Evolutionary conservation across 2,797 vertebrate genomes (phyloP), one percentile per base, ranked within the genome.

Genomic region (Hippocampus kuda): DNA sequence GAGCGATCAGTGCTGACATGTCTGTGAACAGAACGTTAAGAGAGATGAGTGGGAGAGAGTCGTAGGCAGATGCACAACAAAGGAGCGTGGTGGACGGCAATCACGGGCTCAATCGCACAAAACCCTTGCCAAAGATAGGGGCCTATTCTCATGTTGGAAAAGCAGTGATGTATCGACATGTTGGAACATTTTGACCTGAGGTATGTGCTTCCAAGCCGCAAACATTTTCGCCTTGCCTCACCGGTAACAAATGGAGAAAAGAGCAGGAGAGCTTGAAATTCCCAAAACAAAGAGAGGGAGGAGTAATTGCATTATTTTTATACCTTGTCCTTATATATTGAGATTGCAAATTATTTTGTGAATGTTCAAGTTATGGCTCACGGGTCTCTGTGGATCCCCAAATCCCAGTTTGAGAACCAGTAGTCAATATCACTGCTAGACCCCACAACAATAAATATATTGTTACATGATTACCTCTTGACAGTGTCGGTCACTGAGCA

Each of bases 1-100:
- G 93, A 30, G 95, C 95, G 86, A 98, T 94, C 84, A 98, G 90
- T 60, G 95, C 95, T 38, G 93, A 94, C 95, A 98, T 98, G 80
- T 97, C 89, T 90, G 82, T 73, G 27, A 60, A 71, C 61, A 79
- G 1, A 48, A 78, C 34, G 38, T 78, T 49, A 18, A 59, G n/a
- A 27, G 18, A 3, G 5, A 44, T 42, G 54, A 67, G 73, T 64
- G 60, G 15, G 42, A 69, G 48, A 71, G 48, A 72, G 27, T 59
- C 46, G 44, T 46, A 66, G 64, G 44, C 38, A 15, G 63, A 44
- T 49, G 12, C 26, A 49, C 48, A 49, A 49, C n/a, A 26, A 27
- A 57, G 54, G 20, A n/a, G 20, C 8, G 1, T n/a, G 22, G 51
- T n/a, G 48, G 15, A 49, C 16, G 48, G 48, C 48, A 54, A 22